Percentiles rank a stretch among this genome's conserved stretches.
These are phyloP conservation scores for Pseudococcus jackbeardsleyi DNA, from an alignment of 2,888 invertebrate genomes.

Conservation along the genomic window DNA sequence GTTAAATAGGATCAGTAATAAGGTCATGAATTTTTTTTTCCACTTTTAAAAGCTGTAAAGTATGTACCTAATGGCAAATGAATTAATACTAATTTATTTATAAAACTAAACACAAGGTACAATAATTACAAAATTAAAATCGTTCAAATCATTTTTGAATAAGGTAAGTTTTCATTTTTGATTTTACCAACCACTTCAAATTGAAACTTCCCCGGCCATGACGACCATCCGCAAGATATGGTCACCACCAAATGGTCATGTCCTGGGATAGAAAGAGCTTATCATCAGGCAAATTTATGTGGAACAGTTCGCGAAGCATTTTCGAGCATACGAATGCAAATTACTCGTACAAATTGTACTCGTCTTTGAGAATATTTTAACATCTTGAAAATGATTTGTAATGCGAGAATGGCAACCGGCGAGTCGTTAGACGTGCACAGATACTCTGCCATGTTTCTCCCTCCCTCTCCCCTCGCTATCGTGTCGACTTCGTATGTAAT, in stretches of 20 bases:
- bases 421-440: background rate
- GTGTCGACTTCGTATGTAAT: background rate
- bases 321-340: constrained; percentile 46
- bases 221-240: background rate
- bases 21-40: no score
- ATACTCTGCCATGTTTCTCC: background rate
- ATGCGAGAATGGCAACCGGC: constrained; percentile 19
- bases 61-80: no score
- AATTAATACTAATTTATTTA: no score
- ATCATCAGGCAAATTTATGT: constrained; percentile 39
- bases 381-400: constrained; percentile 57
- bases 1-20: no score
- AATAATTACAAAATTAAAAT: no score
- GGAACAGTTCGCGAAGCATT: constrained; percentile 40
- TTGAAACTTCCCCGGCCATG: no score
- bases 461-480: background rate
- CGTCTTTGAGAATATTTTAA: constrained; percentile 54
- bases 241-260: background rate
- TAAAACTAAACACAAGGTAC: no score
- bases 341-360: constrained; percentile 26
- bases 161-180: no score
- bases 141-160: no score
- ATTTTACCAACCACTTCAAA: no score
- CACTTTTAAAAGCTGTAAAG: no score
- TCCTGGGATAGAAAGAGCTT: background rate